Evolutionary conservation across 1,140 invertebrate genomes (phyloP).

Genomic region (Leguminivora glycinivorella): DNA sequence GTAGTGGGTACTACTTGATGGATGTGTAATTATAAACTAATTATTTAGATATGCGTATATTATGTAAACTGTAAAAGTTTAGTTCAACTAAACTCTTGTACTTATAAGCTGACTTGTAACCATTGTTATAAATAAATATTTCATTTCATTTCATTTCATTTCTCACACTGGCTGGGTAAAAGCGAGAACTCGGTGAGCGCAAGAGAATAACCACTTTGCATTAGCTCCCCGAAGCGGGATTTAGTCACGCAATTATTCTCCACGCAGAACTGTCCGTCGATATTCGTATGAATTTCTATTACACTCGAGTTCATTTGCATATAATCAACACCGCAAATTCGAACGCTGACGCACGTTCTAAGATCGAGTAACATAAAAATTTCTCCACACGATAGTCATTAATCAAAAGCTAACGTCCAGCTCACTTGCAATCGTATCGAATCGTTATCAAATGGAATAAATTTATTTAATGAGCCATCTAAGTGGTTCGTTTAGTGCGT

Average conservation of each 20-base stretch:
- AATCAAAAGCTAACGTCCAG: conserved; percentile 49
- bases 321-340: conserved; percentile 41
- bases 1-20: too few species aligned
- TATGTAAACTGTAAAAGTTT: too few species aligned
- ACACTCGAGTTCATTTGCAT: conserved; percentile 42
- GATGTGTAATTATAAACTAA: too few species aligned
- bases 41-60: too few species aligned
- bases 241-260: conserved; percentile 52
- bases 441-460: conserved; percentile 60
- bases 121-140: too few species aligned
- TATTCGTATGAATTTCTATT: conserved; percentile 42
- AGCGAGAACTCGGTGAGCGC: conserved; percentile 24
- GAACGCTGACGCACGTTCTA: conserved; percentile 21
- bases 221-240: conserved; percentile 41
- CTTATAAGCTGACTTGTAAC: too few species aligned
- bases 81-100: too few species aligned
- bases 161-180: not conserved
- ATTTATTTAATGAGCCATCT: conserved; percentile 68
- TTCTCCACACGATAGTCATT: conserved; percentile 40
- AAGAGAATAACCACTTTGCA: conserved; percentile 44
- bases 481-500: conserved; percentile 57
- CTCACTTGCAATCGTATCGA: conserved; percentile 59
- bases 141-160: too few species aligned
- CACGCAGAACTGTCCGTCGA: conserved; percentile 35
- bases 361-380: conserved; percentile 36